Evolutionary conservation across 2,888 invertebrate genomes (phyloP).

Genomic region (Neuroscelio doddi): DNA sequence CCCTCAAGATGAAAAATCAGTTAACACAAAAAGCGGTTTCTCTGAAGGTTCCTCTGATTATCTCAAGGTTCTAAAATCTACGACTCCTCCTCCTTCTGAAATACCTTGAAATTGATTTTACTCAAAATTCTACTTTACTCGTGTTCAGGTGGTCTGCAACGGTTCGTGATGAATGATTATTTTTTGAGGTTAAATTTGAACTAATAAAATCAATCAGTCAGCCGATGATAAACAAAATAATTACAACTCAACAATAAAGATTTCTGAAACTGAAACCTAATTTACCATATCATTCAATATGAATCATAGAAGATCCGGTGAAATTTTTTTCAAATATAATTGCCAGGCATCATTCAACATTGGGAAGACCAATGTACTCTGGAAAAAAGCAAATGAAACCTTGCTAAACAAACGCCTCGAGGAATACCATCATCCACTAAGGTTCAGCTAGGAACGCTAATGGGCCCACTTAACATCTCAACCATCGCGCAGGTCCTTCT

Average conservation of each 20-base stretch:
- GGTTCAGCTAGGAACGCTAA: conserved; percentile 63
- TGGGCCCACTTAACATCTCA: conserved; percentile 72
- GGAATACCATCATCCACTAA: conserved; percentile 56
- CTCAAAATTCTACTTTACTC: neutral
- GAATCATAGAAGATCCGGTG: neutral
- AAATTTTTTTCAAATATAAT: too few species aligned
- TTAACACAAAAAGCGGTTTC: conserved; percentile 36
- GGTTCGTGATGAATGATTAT: neutral
- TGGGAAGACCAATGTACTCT: neutral
- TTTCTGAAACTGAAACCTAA: neutral
- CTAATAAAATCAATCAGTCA: too few species aligned
- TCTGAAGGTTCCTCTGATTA: too few species aligned
- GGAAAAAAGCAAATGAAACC: conserved; percentile 4
- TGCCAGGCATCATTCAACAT: too few species aligned
- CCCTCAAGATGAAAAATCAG: conserved; percentile 41
- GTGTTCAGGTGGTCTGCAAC: neutral
- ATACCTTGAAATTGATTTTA: conserved; percentile 7
- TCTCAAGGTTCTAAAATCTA: neutral
- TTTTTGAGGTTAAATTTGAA: neutral
- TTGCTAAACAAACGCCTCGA: conserved; percentile 36
- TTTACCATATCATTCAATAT: neutral
- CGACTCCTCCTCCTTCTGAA: neutral
- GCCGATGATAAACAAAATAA: too few species aligned
- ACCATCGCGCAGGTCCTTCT: conserved; percentile 53
- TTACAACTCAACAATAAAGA: too few species aligned